Base-by-base conservation (phyloP, 2,797 vertebrate genomes). In the Phoebastria nigripes region DNA sequence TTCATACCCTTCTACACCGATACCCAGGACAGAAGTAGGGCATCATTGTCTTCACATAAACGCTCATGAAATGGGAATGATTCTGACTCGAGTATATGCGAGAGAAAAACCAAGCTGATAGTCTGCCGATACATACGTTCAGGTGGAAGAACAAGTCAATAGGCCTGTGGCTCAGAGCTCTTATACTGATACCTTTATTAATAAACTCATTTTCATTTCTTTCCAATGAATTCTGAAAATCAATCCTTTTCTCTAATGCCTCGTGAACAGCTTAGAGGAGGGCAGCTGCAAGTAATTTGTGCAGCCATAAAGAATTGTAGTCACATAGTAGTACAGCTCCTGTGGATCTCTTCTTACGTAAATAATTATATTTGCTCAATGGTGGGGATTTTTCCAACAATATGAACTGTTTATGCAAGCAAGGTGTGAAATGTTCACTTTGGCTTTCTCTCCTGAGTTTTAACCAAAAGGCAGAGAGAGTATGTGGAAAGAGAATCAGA, bases 141-240 rank as follows among this genome's bases (percentile, higher is more conserved):
- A 52, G 78, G 42, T 76, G 25, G 59, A 65, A 33, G 39, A 91
- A 24, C 31, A 58, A 65, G 29, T 41, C 92, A 82, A 67, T 1
- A 33, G 51, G 31, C 59, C 72, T 37, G 44, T 55, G 70, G 44
- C 62, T 84, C 39, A 62, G 11, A 90, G 90, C 70, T 87, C 78
- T 11, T 63, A 11, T 3, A 8, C 59, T 16, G 17, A 62, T 25
- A 84, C 39, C 67, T 90, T 92, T 49, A 87, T 89, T 93, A 91
- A 95, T 63, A 44, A 91, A 83, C 63, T 94, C 62, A 88, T 95
- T 97, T 94, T 93, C 59, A 87, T 94, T 93, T 96, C 84, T 92
- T 96, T 49, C 61, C 61, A 82, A 63, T 31, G 59, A 59, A 89
- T 93, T 96, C 97, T 96, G 82, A 80, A 96, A 96, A 97, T 95